Conservation (phyloP, 2,888 invertebrate species). For the Ischnura elegans region DNA sequence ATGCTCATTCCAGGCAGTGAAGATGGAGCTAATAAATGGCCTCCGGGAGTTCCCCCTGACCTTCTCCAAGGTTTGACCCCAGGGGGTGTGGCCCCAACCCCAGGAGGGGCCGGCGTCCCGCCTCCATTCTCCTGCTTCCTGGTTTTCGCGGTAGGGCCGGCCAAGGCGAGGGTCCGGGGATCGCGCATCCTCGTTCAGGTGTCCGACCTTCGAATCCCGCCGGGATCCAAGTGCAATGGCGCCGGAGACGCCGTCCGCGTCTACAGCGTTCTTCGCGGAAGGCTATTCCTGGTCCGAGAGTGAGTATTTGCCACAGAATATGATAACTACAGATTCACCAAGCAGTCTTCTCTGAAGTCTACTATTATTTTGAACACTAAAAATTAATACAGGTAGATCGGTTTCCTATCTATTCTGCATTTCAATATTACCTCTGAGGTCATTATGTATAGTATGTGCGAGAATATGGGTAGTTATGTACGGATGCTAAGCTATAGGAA, state of each 20-base stretch:
- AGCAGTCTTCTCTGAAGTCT: no score
- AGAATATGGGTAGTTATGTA: no score
- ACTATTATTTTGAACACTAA: no score
- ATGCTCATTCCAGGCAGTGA: background rate
- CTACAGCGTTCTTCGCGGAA: slow-evolving; percentile 52
- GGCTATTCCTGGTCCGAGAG: slow-evolving; percentile 57
- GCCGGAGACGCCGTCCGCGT: slow-evolving; percentile 34
- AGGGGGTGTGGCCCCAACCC: background rate
- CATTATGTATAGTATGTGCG: no score
- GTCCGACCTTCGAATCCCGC: slow-evolving; percentile 4
- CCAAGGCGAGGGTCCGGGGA: background rate
- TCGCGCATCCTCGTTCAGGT: slow-evolving; percentile 39
- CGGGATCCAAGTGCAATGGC: background rate
- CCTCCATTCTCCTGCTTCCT: slow-evolving; percentile 46
- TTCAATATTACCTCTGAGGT: no score
- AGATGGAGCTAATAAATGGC: background rate
- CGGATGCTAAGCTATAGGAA: no score
- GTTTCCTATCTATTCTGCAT: no score
- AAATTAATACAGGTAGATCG: no score
- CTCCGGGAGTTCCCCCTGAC: background rate
- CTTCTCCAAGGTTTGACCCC: background rate
- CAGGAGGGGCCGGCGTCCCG: background rate
- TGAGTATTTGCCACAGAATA: background rate
- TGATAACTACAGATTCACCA: no score
- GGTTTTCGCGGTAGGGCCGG: background rate